Evolutionary conservation across 2,113 vertebrate species (phyloP).

Genomic region (Eurypyga helias): DNA sequence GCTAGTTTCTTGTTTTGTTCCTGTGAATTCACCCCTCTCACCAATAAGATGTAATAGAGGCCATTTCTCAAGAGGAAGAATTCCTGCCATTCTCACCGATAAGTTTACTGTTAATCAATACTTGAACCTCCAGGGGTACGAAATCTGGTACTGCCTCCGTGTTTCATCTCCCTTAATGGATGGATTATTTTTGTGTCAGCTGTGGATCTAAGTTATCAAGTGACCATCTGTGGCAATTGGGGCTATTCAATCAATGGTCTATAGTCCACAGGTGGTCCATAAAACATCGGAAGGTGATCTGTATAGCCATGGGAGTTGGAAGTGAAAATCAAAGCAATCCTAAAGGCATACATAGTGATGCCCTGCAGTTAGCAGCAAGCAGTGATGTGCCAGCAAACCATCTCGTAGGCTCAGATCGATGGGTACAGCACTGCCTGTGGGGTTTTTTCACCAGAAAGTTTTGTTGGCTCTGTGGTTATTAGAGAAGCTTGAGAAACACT

Average conservation of each 20-base stretch:
- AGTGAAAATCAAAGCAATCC: constrained; percentile 4
- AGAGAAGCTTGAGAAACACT: not conserved
- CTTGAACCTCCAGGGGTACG: not conserved
- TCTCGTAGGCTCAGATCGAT: fast-evolving
- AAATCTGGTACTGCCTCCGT: not conserved
- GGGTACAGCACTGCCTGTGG: not conserved
- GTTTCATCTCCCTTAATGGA: constrained; percentile 27
- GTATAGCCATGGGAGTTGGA: not conserved
- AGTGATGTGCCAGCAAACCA: not conserved
- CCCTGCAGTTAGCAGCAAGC: not conserved
- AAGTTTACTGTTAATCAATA: constrained; percentile 47
- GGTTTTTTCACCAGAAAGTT: not conserved
- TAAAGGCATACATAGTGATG: not conserved
- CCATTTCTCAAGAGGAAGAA: not conserved
- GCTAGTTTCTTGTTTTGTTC: not conserved
- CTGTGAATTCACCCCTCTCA: constrained; percentile 18
- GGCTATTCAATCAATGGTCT: not conserved
- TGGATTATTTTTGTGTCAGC: constrained; percentile 3
- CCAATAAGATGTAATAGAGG: not conserved
- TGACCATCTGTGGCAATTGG: not conserved
- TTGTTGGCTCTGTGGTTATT: not conserved
- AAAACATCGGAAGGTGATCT: constrained; percentile 15
- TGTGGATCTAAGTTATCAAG: constrained; percentile 25
- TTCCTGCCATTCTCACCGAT: not conserved
- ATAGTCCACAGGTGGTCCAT: constrained; percentile 12